Percentiles rank a stretch among this genome's conserved stretches.
phyloP scores from a whole-genome alignment of 1,140 invertebrate species.

The Sesamia nonagrioides region DNA sequence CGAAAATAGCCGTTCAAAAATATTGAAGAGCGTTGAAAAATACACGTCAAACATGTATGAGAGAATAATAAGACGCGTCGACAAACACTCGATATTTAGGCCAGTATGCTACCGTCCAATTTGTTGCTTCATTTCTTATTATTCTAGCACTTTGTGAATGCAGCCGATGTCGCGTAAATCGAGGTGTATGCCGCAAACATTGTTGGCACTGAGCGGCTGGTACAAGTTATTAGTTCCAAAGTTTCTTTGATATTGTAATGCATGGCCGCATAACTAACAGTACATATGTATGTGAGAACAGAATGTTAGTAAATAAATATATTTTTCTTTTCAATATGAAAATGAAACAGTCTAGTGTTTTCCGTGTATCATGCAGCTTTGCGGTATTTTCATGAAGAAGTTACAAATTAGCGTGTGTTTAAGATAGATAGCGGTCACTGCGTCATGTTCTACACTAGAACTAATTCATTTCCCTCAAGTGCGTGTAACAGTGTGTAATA shows the following conservation, averaged over 20 bases:
- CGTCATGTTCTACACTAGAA: neutral
- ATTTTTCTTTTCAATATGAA: neutral
- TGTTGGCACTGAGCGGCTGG: neutral
- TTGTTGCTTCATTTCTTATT: conserved; percentile 58
- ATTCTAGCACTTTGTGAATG: neutral
- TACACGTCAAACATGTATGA: conserved; percentile 79
- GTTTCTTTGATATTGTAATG: conserved; percentile 5
- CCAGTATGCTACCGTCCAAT: conserved; percentile 49
- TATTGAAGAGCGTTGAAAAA: conserved; percentile 85
- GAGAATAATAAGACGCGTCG: conserved; percentile 77
- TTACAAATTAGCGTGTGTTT: neutral
- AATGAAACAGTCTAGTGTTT: neutral
- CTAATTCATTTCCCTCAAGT: neutral
- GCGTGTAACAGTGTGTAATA: too few species aligned
- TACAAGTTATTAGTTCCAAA: conserved; percentile 1
- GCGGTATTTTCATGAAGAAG: neutral
- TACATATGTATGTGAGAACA: neutral
- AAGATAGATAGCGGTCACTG: neutral
- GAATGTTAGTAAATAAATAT: neutral
- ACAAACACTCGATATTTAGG: conserved; percentile 74
- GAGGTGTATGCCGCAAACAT: neutral
- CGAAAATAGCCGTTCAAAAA: conserved; percentile 81
- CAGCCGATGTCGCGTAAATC: neutral
- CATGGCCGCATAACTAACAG: neutral
- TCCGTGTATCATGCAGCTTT: neutral